phyloP scores from a whole-genome alignment of 2,888 invertebrate genomes.

The Cerceris rybyensis region DNA sequence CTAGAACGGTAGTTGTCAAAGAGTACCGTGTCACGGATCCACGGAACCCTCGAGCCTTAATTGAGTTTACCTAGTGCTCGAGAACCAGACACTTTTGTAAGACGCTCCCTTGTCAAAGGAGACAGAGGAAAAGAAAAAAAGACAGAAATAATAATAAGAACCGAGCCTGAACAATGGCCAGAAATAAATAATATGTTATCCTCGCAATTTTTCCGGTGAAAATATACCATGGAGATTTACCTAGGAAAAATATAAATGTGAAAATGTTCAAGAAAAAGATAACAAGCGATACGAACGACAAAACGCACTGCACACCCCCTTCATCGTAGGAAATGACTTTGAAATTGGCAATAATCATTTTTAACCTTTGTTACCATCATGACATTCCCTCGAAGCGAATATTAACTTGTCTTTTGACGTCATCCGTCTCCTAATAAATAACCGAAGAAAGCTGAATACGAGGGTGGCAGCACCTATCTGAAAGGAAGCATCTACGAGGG shows the following conservation, averaged over 20 bases:
- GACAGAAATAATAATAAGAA: slow-evolving; percentile 53
- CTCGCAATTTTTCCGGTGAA: not conserved
- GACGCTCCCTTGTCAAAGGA: slow-evolving; percentile 29
- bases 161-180: slow-evolving; percentile 46
- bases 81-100: slow-evolving; percentile 50
- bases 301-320: not conserved
- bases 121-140: slow-evolving; percentile 3
- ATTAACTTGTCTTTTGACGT: slow-evolving; percentile 68
- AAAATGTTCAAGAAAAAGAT: not conserved
- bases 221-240: not conserved
- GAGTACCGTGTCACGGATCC: slow-evolving; percentile 53
- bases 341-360: not conserved
- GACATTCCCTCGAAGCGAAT: slow-evolving; percentile 50
- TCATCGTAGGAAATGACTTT: slow-evolving; percentile 1
- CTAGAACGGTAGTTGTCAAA: slow-evolving; percentile 48
- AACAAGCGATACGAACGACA: not conserved
- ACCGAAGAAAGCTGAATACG: slow-evolving; percentile 71
- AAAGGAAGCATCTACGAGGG: slow-evolving; percentile 37
- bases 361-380: not conserved
- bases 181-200: slow-evolving; percentile 60
- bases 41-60: slow-evolving; percentile 59
- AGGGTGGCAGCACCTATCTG: slow-evolving; percentile 24
- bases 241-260: not conserved
- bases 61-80: slow-evolving; percentile 65
- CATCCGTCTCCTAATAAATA: slow-evolving; percentile 65